Evolutionary conservation across 2,888 invertebrate species (phyloP).

Genomic region (Bimastos eiseni): DNA sequence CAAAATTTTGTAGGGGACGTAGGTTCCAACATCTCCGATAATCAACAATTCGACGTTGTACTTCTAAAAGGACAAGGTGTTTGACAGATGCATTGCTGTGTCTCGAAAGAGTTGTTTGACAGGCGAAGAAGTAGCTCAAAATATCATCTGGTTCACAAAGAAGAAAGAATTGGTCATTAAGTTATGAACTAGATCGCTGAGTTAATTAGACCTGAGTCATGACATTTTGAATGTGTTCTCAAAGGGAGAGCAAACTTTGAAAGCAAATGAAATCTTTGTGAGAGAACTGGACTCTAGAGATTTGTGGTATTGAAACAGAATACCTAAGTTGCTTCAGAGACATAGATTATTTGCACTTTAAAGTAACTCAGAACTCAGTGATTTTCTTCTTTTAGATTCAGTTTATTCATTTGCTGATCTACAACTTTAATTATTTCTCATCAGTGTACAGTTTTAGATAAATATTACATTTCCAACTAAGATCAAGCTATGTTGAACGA

Average conservation of each 20-base stretch:
- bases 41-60: not conserved
- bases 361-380: not conserved
- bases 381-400: not conserved
- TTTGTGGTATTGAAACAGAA: not conserved
- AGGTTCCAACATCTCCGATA: not conserved
- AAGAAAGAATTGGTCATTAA: not conserved
- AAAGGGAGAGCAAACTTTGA: not conserved
- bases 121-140: not conserved
- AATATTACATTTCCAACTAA: not conserved
- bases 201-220: not conserved
- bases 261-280: not conserved
- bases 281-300: not conserved
- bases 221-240: not conserved
- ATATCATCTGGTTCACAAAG: not conserved
- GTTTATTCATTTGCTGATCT: not conserved
- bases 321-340: not conserved
- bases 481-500: not conserved
- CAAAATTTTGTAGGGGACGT: not conserved
- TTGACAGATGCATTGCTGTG: not conserved
- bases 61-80: not conserved
- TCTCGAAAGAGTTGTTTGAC: not conserved
- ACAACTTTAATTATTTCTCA: not conserved
- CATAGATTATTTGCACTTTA: not conserved
- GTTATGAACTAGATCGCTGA: not conserved
- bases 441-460: slow-evolving; percentile 13